Conservation (phyloP, 1,140 invertebrate genomes). For the Bombus pascuorum region DNA sequence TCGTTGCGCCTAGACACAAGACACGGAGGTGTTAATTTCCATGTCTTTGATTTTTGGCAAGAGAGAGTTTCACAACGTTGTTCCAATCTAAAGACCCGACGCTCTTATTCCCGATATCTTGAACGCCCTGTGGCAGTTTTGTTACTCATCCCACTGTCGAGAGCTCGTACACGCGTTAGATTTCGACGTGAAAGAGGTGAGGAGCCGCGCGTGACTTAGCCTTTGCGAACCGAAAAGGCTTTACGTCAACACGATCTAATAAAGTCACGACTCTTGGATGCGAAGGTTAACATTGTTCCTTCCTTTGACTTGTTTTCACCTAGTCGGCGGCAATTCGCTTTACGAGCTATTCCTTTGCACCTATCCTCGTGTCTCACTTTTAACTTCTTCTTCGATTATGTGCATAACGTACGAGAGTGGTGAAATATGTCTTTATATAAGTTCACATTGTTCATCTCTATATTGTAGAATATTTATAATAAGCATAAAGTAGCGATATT, state of each 20-base stretch:
- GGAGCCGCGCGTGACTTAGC: constrained; percentile 30
- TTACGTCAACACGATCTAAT: constrained; percentile 67
- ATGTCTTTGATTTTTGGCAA: constrained; percentile 79
- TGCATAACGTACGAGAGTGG: too few relatives aligned
- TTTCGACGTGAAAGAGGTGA: constrained; percentile 60
- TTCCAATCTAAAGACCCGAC: constrained; percentile 5
- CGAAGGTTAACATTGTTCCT: constrained; percentile 62
- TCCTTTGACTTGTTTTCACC: constrained; percentile 65
- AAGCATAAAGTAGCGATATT: too few relatives aligned
- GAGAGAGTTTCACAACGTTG: constrained; percentile 37
- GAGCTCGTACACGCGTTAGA: constrained; percentile 32
- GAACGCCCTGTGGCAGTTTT: constrained; percentile 30
- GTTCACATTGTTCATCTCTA: too few relatives aligned
- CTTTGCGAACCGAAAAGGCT: constrained; percentile 49
- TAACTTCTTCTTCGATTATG: constrained; percentile 41
- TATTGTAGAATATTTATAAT: too few relatives aligned
- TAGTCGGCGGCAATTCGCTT: constrained; percentile 52
- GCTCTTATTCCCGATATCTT: background rate
- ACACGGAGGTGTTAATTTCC: constrained; percentile 72
- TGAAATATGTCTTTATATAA: too few relatives aligned
- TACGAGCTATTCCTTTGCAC: constrained; percentile 25
- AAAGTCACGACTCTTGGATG: constrained; percentile 54
- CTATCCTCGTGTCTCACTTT: constrained; percentile 36
- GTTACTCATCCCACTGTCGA: constrained; percentile 23
- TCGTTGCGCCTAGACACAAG: constrained; percentile 26